Percentiles rank a stretch among this genome's conserved stretches.
phyloP scores from a whole-genome alignment of 2,888 invertebrate species.

The Spilosoma lubricipeda region DNA sequence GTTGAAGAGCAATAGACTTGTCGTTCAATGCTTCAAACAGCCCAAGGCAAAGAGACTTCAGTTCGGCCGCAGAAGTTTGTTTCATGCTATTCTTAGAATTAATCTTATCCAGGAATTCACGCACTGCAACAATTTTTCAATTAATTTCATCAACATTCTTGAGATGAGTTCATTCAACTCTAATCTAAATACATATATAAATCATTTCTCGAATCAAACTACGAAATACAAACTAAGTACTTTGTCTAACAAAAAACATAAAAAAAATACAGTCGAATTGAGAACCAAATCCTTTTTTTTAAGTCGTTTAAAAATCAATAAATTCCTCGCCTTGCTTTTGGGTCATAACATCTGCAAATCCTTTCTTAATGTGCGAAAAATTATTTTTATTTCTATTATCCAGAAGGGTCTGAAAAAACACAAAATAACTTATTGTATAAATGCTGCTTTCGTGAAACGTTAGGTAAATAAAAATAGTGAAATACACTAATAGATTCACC shows the following conservation, averaged over 20 bases:
- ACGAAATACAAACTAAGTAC: neutral
- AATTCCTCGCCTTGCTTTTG: constrained; percentile 90
- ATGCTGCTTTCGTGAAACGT: neutral
- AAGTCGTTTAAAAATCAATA: neutral
- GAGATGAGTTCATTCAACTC: neutral
- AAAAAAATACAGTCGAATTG: too few relatives aligned
- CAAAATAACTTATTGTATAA: neutral
- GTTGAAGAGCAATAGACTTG: constrained; percentile 93
- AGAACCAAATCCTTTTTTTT: too few relatives aligned
- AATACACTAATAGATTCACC: constrained; percentile 71
- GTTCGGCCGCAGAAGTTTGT: constrained; percentile 88
- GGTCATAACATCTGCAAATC: constrained; percentile 90
- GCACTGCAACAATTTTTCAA: constrained; percentile 84
- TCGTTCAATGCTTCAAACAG: constrained; percentile 94
- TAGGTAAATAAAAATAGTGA: neutral
- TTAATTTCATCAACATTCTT: neutral
- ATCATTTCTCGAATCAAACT: neutral
- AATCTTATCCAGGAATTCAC: constrained; percentile 89
- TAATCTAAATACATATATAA: neutral
- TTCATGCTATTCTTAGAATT: constrained; percentile 78
- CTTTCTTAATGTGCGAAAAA: constrained; percentile 88
- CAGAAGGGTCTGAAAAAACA: constrained; percentile 87
- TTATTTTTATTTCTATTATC: constrained; percentile 91
- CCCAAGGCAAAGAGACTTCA: constrained; percentile 92
- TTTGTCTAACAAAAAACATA: too few relatives aligned